Percentiles rank a stretch among this genome's conserved stretches.
Evolutionary conservation across 2,888 invertebrate genomes (phyloP).

Genomic region (Amitus sp.): DNA sequence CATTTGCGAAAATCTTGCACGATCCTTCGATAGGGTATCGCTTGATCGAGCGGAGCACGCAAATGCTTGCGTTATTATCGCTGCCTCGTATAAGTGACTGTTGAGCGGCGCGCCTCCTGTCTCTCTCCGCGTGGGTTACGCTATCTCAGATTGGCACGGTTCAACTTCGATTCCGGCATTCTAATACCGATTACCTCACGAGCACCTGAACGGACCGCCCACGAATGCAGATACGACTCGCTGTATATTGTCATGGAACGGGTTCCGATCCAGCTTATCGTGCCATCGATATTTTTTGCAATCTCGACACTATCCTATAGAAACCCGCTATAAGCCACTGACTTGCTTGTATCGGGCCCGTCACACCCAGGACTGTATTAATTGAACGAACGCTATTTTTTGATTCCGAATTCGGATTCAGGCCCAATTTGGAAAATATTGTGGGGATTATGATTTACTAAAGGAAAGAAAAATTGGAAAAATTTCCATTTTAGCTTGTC

Average conservation of each 20-base stretch:
- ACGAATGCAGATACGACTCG: slow-evolving; percentile 5
- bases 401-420: no score
- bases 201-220: slow-evolving; percentile 35
- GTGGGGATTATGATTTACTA: no score
- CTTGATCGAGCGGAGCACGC: slow-evolving; percentile 1
- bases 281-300: no score
- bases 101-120: slow-evolving; percentile 11
- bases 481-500: no score
- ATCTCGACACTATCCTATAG: no score
- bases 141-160: slow-evolving; percentile 18
- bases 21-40: slow-evolving; percentile 4
- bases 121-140: slow-evolving; percentile 29
- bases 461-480: no score
- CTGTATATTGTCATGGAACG: background rate
- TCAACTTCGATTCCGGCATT: slow-evolving; percentile 14
- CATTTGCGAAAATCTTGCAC: slow-evolving; percentile 4
- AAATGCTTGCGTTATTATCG: slow-evolving; percentile 16
- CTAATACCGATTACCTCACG: slow-evolving; percentile 24
- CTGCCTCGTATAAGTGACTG: slow-evolving; percentile 19
- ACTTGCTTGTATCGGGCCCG: no score
- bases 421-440: no score
- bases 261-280: no score
- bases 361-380: no score
- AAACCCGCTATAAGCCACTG: no score
- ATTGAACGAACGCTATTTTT: no score